Evolutionary conservation across 2,888 invertebrate genomes (phyloP), one percentile per base, ranked within the genome.

Genomic region (Sminthurinus aureus): DNA sequence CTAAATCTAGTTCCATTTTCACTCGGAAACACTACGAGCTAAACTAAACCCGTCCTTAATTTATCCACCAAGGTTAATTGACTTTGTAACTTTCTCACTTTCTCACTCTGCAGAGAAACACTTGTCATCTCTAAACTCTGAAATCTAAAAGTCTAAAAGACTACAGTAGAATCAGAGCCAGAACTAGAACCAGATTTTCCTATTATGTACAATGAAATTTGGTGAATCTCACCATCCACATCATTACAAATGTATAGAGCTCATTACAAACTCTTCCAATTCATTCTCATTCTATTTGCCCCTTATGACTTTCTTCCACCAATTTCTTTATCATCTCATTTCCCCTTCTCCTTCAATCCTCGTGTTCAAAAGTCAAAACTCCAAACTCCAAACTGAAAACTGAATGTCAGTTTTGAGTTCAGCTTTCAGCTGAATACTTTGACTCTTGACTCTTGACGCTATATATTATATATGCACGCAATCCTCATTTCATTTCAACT

Each of bases 1-100:
- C 81, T 78, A 76, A 84, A 84, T 84, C 82, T 75, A 84, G 84
- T 84, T 82, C 64, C 83, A 73, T 83, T 74, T 22, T 82, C 81
- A 38, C 38, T 38, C 38, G n/a, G n/a, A n/a, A n/a, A n/a, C n/a
- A n/a, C 38, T 76, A 18, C 52, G 52, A 76, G 22, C 22, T 51
- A 76, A 38, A 38, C 76, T 22, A 24, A 51, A 82, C 76, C 64
- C 76, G 51, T 82, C 76, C 69, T 69, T 77, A 82, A 69, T 82
- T 82, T 52, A 64, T 77, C 77, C 13, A 67, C 58, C 71, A 38
- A 38, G 38, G 38, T 69, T 76, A 77, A 80, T 76, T 75, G 66
- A 80, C 80, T 83, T 58, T 79, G 75, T 51, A 83, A 83, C 83
- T 83, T 83, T 83, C 71, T 77, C 83, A 80, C 83, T 80, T 83